Conservation (phyloP, 2,113 vertebrate species). For the Oryzias javanicus region DNA sequence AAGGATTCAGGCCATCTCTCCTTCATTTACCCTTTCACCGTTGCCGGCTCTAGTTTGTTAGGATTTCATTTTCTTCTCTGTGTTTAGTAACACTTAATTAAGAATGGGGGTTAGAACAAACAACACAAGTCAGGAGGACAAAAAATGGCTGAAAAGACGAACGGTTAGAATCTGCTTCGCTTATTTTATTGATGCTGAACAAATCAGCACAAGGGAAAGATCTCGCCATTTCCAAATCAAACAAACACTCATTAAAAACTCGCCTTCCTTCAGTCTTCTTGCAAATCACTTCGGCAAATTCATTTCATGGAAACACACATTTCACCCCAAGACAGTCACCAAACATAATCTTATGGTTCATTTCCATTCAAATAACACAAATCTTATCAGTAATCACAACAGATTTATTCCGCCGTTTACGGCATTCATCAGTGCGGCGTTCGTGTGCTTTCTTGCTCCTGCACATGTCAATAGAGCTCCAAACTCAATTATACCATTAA, state of each 20-base stretch:
- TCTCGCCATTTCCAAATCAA: constrained; percentile 73
- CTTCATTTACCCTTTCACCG: constrained; percentile 47
- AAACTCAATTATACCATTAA: constrained; percentile 76
- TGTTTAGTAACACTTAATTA: constrained; percentile 30
- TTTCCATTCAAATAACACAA: constrained; percentile 77
- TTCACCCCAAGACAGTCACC: constrained; percentile 58
- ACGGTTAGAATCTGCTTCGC: background rate
- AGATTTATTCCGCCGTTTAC: constrained; percentile 35
- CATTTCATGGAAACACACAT: constrained; percentile 59
- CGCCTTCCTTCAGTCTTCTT: constrained; percentile 38
- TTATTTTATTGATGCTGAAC: constrained; percentile 41
- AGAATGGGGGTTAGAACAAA: constrained; percentile 23
- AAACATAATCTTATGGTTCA: constrained; percentile 70
- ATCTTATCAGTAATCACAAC: constrained; percentile 69
- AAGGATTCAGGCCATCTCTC: constrained; percentile 36
- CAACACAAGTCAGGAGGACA: background rate
- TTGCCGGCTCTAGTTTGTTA: constrained; percentile 12
- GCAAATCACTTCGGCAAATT: constrained; percentile 70
- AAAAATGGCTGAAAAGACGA: background rate
- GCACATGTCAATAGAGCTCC: constrained; percentile 61
- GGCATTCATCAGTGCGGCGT: constrained; percentile 28
- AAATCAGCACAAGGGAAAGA: constrained; percentile 46
- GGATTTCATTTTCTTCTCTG: constrained; percentile 23
- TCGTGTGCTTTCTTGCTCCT: constrained; percentile 23
- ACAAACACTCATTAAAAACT: constrained; percentile 72